Conservation (phyloP, 1,140 invertebrate genomes). For the Battus philenor region DNA sequence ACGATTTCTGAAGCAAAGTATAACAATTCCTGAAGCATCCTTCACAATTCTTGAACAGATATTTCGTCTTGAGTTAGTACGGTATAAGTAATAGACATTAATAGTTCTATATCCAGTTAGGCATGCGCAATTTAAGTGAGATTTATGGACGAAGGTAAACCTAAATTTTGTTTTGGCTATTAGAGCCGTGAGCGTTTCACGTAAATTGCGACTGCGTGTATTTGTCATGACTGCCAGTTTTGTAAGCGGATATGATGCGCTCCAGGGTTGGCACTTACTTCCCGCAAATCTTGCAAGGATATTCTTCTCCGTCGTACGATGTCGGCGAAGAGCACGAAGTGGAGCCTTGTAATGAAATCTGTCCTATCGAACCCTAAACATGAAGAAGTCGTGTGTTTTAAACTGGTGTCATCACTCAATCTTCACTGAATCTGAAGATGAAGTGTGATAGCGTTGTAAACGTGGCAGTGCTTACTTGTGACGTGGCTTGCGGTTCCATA, state of each 20-base stretch:
- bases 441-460: slow-evolving; percentile 49
- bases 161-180: too few relatives aligned
- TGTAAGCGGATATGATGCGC: slow-evolving; percentile 38
- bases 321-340: slow-evolving; percentile 50
- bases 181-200: slow-evolving; percentile 22
- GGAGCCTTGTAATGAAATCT: slow-evolving; percentile 31
- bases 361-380: slow-evolving; percentile 58
- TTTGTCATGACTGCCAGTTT: slow-evolving; percentile 26
- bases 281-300: slow-evolving; percentile 98
- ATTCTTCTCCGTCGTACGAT: slow-evolving; percentile 77
- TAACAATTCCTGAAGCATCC: slow-evolving; percentile 27
- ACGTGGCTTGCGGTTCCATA: slow-evolving; percentile 34
- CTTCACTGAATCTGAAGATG: slow-evolving; percentile 59
- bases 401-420: slow-evolving; percentile 31
- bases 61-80: slow-evolving; percentile 29
- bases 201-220: slow-evolving; percentile 46
- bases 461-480: slow-evolving; percentile 61
- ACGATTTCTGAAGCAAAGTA: too few relatives aligned
- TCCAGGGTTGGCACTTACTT: slow-evolving; percentile 88
- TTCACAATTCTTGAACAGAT: slow-evolving; percentile 28
- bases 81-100: slow-evolving; percentile 28
- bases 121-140: slow-evolving; percentile 47
- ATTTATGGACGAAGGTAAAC: slow-evolving; percentile 18
- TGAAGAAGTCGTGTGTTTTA: slow-evolving; percentile 48
- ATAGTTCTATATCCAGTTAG: slow-evolving; percentile 23